Evolutionary conservation across 2,888 invertebrate species (phyloP).

Genomic region (Protodeltote pygarga): DNA sequence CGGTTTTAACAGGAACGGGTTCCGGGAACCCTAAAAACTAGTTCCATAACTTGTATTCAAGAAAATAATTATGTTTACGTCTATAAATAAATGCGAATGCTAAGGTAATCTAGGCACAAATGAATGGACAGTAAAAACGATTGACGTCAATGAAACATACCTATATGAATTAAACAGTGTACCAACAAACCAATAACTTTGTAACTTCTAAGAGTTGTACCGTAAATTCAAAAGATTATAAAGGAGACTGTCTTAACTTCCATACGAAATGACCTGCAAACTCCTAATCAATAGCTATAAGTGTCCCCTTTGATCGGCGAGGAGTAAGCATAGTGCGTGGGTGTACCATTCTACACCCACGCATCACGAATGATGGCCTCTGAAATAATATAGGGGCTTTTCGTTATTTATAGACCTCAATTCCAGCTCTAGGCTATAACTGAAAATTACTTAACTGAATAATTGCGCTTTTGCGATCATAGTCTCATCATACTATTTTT

Average conservation of each 20-base stretch:
- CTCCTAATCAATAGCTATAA: conserved; percentile 21
- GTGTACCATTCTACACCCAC: conserved; percentile 8
- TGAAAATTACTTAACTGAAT: conserved; percentile 1
- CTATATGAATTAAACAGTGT: conserved; percentile 10
- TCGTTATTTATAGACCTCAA: conserved; percentile 8
- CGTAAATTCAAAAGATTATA: conserved; percentile 15
- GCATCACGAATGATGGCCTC: not conserved
- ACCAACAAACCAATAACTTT: conserved; percentile 2
- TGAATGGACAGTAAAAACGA: conserved; percentile 24
- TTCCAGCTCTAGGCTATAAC: conserved; percentile 1
- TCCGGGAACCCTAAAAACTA: too few relatives aligned
- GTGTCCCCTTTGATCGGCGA: conserved; percentile 8
- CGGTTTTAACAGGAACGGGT: too few relatives aligned
- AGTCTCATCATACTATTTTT: too few relatives aligned
- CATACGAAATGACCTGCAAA: conserved; percentile 11
- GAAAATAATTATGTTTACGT: conserved; percentile 19
- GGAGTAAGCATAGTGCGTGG: conserved; percentile 14
- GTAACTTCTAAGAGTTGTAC: conserved; percentile 13
- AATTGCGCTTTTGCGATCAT: too few relatives aligned
- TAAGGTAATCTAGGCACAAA: conserved; percentile 31
- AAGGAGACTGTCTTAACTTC: conserved; percentile 11
- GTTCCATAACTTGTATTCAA: conserved; percentile 6
- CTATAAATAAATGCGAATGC: conserved; percentile 22
- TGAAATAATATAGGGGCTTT: conserved; percentile 20
- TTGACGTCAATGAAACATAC: conserved; percentile 39